Evolutionary conservation across 2,113 vertebrate species (phyloP).

Genomic region (Narcine bancroftii): DNA sequence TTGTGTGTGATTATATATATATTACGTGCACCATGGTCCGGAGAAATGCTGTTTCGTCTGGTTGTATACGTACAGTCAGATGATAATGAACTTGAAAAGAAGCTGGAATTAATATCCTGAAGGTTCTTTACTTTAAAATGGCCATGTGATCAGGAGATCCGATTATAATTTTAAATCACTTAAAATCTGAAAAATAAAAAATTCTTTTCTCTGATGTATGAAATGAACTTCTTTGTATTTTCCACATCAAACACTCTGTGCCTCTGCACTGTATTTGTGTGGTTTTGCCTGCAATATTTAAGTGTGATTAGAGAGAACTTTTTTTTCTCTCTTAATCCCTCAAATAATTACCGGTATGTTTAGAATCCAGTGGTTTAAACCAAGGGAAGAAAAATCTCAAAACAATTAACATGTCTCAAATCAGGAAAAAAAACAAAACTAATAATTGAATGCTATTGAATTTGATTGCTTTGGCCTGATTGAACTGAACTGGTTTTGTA

Average conservation of each 20-base stretch:
- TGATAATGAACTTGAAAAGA: too few relatives aligned
- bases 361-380: background rate
- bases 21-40: too few relatives aligned
- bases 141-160: background rate
- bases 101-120: constrained; percentile 2
- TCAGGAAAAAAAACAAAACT: background rate
- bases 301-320: background rate
- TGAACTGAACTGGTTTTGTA: background rate
- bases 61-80: too few relatives aligned
- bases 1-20: too few relatives aligned
- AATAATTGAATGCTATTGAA: background rate
- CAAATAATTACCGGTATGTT: constrained; percentile 6
- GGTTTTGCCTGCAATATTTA: constrained; percentile 8
- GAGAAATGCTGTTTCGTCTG: too few relatives aligned
- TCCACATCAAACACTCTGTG: background rate
- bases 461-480: constrained; percentile 30
- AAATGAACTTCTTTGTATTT: background rate
- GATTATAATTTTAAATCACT: background rate
- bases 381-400: background rate
- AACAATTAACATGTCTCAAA: background rate
- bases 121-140: background rate
- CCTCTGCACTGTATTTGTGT: background rate
- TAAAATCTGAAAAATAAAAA: background rate
- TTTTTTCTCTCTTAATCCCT: background rate
- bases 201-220: background rate